Evolutionary conservation across 1,140 invertebrate species (phyloP), one percentile per base, ranked within the genome.

Genomic region (Pseudoatta argentina): DNA sequence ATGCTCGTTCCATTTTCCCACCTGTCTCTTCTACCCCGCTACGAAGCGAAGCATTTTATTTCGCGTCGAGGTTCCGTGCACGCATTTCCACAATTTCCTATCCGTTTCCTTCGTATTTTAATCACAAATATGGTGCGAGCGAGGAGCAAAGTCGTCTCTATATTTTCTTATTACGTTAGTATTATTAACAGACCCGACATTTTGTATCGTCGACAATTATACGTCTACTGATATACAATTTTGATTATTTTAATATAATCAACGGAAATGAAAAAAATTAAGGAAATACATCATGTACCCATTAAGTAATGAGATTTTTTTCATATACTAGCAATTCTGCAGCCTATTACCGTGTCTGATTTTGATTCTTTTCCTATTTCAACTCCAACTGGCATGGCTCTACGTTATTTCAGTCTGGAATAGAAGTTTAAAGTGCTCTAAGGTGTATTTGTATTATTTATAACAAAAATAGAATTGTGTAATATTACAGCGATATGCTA

Each of bases 1-100:
- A 89, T 75, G 81, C 55, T 14, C 61, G 67, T 53, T 88, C 87
- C 86, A 88, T 88, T 89, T 88, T 69, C 85, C 79, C 48, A 53
- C 30, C 30, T 48, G 1, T 30, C 24, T n/a, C 18, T 39, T 21
- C 18, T 34, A 30, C 44, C 18, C 14, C 53, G 57, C 21, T 82
- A 86, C 55, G 63, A 27, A 30, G 66, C 55, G 48, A 21, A 48
- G 72, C 79, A 63, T 83, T 83, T 75, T 83, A 83, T 83, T 75
- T 75, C 53, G 51, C 87, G 59, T 77, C 66, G 67, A 14, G 6
- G 14, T 16, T 21, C 53, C 34, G 55, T 67, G 24, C 55, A 18
- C 53, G 30, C 71, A 4, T 57, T 67, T 57, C 16, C 85, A 30
- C 55, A 30, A 34, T 53, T 73, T 30, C 16, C 6, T 3, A 3